Percentiles rank a stretch among this genome's conserved stretches.
Evolutionary conservation across 1,140 invertebrate genomes (phyloP).

Genomic region (Semibalanus balanoides): DNA sequence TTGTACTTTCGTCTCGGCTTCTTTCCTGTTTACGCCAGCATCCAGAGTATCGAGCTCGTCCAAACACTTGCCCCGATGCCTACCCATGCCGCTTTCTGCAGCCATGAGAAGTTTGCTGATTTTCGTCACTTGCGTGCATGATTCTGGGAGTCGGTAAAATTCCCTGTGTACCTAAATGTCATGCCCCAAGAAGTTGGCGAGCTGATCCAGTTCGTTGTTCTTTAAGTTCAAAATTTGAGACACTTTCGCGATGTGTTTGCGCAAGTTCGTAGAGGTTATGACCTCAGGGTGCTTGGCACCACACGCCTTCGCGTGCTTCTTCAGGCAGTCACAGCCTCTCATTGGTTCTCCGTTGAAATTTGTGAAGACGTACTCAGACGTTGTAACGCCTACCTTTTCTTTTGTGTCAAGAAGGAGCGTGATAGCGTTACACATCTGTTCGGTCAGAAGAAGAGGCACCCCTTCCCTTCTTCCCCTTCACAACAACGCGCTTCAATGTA

Average conservation of each 20-base stretch:
- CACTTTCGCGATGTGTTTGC: constrained; percentile 4
- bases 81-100: too few relatives aligned
- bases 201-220: not conserved
- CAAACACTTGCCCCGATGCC: too few relatives aligned
- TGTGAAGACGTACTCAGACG: not conserved
- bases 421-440: not conserved
- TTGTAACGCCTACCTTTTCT: not conserved
- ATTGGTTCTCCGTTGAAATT: not conserved
- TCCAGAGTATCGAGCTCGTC: too few relatives aligned
- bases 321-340: not conserved
- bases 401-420: not conserved
- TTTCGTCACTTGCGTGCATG: not conserved
- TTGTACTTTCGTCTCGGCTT: too few relatives aligned
- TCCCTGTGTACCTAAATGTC: not conserved
- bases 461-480: not conserved
- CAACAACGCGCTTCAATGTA: not conserved
- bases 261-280: not conserved
- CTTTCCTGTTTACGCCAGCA: too few relatives aligned
- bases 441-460: not conserved
- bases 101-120: constrained; percentile 1
- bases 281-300: not conserved
- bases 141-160: not conserved
- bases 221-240: not conserved
- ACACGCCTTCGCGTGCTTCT: too few relatives aligned
- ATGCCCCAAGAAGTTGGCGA: not conserved